Base-by-base conservation (phyloP, 2,888 invertebrate species). In the Drosophila mercatorum region DNA sequence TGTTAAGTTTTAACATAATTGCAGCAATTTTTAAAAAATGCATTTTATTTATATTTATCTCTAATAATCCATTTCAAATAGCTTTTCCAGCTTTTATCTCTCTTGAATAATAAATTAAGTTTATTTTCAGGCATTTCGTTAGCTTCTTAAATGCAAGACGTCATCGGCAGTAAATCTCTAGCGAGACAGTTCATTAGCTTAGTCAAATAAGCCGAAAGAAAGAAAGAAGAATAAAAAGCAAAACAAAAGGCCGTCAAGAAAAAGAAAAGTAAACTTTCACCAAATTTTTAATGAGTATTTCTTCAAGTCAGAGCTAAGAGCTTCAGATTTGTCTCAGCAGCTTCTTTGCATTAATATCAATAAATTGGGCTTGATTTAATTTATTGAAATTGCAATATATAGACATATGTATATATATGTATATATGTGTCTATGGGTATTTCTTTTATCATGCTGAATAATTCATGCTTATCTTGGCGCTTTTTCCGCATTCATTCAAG, bases 201-300 rank as follows among this genome's bases (percentile, higher is more conserved):
- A 68, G 26, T 68, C 58, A 66, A 57, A 64, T 14, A 40, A 44
- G 44, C 40, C n/a, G 36, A 47, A 53, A 26, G n/a, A 28, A 53
- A 26, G n/a, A 28, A 31, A 55, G 17, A 55, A 41, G 17, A 28
- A 28, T 11, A 41, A 28, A 40, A 55, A 12, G 6, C 10, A 55
- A 59, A 58, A 64, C 44, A 46, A 64, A 40, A 63, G 46, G 28
- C 44, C 57, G 36, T 28, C 46, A 49, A 63, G 55, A 74, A 78
- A 84, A 82, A 80, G 76, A 89, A 84, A 89, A 88, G 78, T 78
- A 55, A 89, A 85, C 89, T 85, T 85, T 85, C 85, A 88, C 89
- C 17, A 17, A 88, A 51, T 85, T 80, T 80, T 72, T 81, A 81
- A 77, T 78, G 75, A 77, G 43, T 28, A 61, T 69, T 68, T 59